Conservation (phyloP, 2,797 vertebrate species). For the Argyrosomus regius region DNA sequence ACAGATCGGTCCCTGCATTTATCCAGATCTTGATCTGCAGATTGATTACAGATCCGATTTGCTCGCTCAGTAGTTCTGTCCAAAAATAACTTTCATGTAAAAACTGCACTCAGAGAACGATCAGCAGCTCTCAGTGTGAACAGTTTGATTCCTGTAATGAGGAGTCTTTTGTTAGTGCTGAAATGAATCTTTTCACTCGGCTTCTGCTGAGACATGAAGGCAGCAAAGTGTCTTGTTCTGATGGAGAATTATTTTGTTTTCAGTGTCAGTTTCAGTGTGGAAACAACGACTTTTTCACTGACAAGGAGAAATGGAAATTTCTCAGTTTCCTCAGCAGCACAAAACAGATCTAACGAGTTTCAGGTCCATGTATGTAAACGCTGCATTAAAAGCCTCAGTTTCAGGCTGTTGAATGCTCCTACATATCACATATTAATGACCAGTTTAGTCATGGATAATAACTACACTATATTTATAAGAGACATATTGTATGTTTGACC, state of each 20-base stretch:
- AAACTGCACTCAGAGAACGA: not conserved
- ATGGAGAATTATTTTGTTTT: conserved; percentile 17
- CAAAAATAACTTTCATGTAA: not conserved
- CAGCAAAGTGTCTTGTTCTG: conserved; percentile 20
- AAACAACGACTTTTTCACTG: not conserved
- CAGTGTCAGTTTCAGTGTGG: not conserved
- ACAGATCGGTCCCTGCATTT: not conserved
- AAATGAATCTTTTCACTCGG: not conserved
- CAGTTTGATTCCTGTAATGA: conserved; percentile 8
- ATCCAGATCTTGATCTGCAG: conserved; percentile 8
- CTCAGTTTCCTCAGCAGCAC: not conserved
- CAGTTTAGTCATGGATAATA: not conserved
- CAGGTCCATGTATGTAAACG: not conserved
- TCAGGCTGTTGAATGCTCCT: not conserved
- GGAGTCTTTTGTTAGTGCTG: conserved; percentile 9
- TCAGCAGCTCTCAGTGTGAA: conserved; percentile 5
- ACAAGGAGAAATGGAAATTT: conserved; percentile 1
- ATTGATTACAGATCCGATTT: conserved; percentile 20
- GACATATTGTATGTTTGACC: not conserved
- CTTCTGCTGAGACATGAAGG: conserved; percentile 14
- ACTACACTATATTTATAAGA: not conserved
- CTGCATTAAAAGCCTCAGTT: not conserved
- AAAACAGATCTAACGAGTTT: not conserved
- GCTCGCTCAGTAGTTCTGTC: conserved; percentile 9
- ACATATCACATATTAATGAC: not conserved